phyloP scores from a whole-genome alignment of 2,113 vertebrate genomes.

The Apeltes quadracus region DNA sequence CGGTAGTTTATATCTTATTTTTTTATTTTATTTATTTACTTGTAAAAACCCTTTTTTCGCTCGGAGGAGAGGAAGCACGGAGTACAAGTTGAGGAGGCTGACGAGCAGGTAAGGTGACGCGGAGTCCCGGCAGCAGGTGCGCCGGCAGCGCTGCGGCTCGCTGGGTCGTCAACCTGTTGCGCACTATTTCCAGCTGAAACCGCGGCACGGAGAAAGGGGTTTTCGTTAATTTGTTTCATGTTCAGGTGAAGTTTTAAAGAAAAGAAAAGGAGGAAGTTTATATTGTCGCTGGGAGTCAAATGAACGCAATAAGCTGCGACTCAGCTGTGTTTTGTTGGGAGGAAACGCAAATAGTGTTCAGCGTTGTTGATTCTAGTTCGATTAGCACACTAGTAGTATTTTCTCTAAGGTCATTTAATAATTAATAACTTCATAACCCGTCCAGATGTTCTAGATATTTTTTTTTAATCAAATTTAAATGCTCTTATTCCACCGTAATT shows the following conservation, averaged over 20 bases:
- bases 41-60: not conserved
- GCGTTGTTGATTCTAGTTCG: not conserved
- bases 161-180: conserved; percentile 63
- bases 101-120: no score
- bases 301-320: not conserved
- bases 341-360: not conserved
- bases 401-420: not conserved
- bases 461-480: not conserved
- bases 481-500: not conserved
- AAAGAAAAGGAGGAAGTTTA: conserved; percentile 1
- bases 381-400: no score
- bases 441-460: not conserved
- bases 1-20: not conserved
- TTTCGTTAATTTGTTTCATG: not conserved
- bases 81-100: not conserved
- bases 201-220: rapidly evolving
- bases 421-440: no score
- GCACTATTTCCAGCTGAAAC: not conserved
- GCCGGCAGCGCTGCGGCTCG: conserved; percentile 49
- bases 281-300: not conserved
- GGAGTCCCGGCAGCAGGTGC: conserved; percentile 60
- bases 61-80: not conserved
- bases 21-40: not conserved
- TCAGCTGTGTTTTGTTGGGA: not conserved
- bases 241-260: not conserved